phyloP scores from a whole-genome alignment of 2,797 vertebrate species.

The Oryzias dopingdopingensis region DNA sequence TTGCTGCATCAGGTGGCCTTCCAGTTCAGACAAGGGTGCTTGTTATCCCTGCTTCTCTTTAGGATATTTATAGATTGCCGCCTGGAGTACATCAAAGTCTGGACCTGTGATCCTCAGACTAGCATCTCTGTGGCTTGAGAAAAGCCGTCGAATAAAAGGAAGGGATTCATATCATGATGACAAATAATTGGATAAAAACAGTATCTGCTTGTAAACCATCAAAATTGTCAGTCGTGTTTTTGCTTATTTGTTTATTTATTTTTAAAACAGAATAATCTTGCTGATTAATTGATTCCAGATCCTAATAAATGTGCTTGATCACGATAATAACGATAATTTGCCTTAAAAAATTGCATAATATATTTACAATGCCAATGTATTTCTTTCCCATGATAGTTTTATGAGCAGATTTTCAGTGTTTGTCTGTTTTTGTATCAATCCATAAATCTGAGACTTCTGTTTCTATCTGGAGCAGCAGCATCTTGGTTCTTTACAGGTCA shows the following conservation, averaged over 20 bases:
- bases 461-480: conserved; percentile 21
- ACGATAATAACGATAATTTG: too few relatives aligned
- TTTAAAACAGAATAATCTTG: too few relatives aligned
- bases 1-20: conserved; percentile 29
- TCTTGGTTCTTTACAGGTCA: conserved; percentile 28
- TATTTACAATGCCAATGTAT: too few relatives aligned
- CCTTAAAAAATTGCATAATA: too few relatives aligned
- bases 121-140: conserved; percentile 4
- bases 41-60: conserved; percentile 7
- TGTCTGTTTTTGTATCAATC: neutral
- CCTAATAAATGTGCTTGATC: too few relatives aligned
- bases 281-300: too few relatives aligned
- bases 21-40: conserved; percentile 4
- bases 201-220: too few relatives aligned
- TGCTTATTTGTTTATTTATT: too few relatives aligned
- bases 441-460: conserved; percentile 1
- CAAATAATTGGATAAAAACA: too few relatives aligned
- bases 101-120: neutral
- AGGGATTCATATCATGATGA: too few relatives aligned
- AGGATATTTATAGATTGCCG: conserved; percentile 36
- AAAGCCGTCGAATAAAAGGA: neutral
- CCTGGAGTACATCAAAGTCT: conserved; percentile 6
- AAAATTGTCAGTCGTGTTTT: too few relatives aligned
- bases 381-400: too few relatives aligned
- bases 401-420: neutral